Conservation (phyloP, 1,140 invertebrate species). For the Amphibalanus amphitrite region DNA sequence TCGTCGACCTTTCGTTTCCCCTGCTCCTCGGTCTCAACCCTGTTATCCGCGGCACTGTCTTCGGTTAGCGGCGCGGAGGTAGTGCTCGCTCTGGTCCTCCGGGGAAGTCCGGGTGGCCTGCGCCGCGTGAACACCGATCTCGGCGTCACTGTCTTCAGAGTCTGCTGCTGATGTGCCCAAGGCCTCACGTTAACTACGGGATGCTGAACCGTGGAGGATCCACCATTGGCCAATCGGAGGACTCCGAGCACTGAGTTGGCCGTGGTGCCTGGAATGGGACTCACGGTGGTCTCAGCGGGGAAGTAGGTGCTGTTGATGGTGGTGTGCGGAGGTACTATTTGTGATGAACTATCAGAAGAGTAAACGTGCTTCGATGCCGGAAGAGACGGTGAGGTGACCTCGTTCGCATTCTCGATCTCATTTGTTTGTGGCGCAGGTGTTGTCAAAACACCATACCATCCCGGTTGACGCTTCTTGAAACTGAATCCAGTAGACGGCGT, state of each 20-base stretch:
- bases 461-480: too few species aligned
- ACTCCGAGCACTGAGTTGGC: neutral
- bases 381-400: too few species aligned
- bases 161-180: neutral
- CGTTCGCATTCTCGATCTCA: too few species aligned
- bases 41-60: neutral
- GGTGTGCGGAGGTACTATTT: neutral
- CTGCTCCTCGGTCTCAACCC: neutral
- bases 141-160: neutral
- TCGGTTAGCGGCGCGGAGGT: neutral
- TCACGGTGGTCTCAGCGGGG: neutral
- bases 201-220: neutral
- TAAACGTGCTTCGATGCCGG: too few species aligned
- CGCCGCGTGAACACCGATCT: neutral
- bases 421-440: too few species aligned
- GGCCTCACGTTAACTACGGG: neutral
- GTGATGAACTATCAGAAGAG: too few species aligned
- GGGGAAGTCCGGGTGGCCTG: neutral
- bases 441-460: too few species aligned
- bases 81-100: neutral
- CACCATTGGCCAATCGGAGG: neutral
- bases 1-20: neutral
- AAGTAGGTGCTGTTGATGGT: neutral
- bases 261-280: neutral
- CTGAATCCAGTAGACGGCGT: too few species aligned